These are phyloP conservation scores for Fratercula arctica DNA, from an alignment of 2,797 vertebrate species.

Conservation along the genomic window DNA sequence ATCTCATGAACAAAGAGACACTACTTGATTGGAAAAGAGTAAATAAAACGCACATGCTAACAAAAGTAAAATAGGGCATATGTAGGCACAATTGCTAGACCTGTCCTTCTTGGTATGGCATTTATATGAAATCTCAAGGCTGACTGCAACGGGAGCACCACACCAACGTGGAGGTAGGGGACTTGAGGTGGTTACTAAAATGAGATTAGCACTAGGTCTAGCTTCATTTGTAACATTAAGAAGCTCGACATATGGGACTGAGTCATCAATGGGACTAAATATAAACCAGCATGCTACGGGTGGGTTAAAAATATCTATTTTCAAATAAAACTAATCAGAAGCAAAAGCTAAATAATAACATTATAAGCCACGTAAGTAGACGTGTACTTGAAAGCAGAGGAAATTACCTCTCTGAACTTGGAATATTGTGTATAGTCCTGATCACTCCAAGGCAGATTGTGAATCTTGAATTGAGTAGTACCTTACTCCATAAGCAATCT, in stretches of 20 bases:
- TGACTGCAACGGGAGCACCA: background rate
- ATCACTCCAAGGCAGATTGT: conserved; percentile 59
- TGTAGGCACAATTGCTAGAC: background rate
- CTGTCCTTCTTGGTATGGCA: background rate
- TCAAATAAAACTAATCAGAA: conserved; percentile 68
- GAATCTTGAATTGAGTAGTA: conserved; percentile 49
- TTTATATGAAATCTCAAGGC: background rate
- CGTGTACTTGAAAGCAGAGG: conserved; percentile 62
- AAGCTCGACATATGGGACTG: conserved; percentile 13
- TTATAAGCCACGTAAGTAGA: conserved; percentile 49
- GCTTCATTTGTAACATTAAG: conserved; percentile 44
- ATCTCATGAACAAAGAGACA: background rate
- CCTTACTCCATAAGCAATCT: conserved; percentile 39
- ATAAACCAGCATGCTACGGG: conserved; percentile 27
- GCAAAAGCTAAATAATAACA: conserved; percentile 67
- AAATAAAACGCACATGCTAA: conserved; percentile 22
- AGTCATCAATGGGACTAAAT: conserved; percentile 45
- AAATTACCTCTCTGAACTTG: conserved; percentile 58
- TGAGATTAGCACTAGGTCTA: background rate
- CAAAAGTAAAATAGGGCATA: background rate
- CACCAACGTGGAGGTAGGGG: background rate
- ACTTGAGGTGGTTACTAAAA: background rate
- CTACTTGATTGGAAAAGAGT: conserved; percentile 10
- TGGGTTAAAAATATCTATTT: conserved; percentile 63
- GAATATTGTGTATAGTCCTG: conserved; percentile 14